Base-by-base conservation (phyloP, 2,888 invertebrate genomes). In the Orthosia gracilis region DNA sequence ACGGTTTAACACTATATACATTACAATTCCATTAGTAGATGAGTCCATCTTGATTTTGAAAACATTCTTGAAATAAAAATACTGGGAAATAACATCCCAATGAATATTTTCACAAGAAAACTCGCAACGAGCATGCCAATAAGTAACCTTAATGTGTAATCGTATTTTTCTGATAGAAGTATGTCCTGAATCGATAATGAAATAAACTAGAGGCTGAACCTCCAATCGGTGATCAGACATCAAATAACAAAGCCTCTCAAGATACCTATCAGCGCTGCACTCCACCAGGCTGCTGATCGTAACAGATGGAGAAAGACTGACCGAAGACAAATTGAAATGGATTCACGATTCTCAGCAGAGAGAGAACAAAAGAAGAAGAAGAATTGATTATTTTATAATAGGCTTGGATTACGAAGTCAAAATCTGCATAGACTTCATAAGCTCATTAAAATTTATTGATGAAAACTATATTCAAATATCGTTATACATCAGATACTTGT, bases 361-460 rank as follows among this genome's bases (percentile, higher is more conserved):
- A 26, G 26, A 26, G 3, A 26, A 26, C 26, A 26, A 26, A 26
- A 4, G 26, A 26, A 26, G 3, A 26, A 26, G 4, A 26, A 0
- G 4, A 65, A 40, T n/a, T n/a, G 0, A 58, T 45, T 3, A 69
- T 5, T 23, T 18, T 58, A 57, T 57, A 67, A 54, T 54, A 73
- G 47, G 52, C 57, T 66, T 69, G 57, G n/a, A 69, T 58, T 49
- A 68, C 50, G 3, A 50, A 69, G 67, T 49, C 11, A 70, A 61
- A 57, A 78, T 50, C 26, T 49, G 50, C 55, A 52, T 68, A 49
- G 7, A 45, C 47, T 67, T 58, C n/a, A 31, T 59, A 68, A 78
- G 64, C 71, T 72, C 64, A 64, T 67, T 59, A 50, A 23, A 18
- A 58, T 58, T 66, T 45, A 26, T 54, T 31, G 12, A 17, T 45